Conservation (phyloP, 2,888 invertebrate species). For the Drosophila mimica region DNA sequence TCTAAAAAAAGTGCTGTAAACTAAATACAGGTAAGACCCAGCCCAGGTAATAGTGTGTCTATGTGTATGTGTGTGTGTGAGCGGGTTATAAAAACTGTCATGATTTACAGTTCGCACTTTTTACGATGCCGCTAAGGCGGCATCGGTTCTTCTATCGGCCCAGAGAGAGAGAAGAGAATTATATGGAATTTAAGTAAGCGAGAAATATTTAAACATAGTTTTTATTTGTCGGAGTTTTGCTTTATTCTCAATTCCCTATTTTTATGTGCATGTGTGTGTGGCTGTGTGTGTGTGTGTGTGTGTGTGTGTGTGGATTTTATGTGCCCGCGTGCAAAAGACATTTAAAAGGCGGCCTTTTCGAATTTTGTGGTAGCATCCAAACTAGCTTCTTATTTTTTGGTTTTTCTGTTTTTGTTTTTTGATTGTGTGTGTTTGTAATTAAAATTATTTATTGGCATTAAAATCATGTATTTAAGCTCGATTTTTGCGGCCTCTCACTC, state of each 20-base stretch:
- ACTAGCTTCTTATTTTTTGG: conserved; percentile 7
- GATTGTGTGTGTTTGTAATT: conserved; percentile 56
- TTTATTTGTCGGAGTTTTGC: conserved; percentile 47
- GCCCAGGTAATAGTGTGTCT: conserved; percentile 22
- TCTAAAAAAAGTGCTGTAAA: conserved; percentile 25
- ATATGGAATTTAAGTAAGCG: conserved; percentile 75
- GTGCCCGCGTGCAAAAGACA: conserved; percentile 27
- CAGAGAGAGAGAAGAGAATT: conserved; percentile 40
- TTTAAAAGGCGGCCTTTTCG: conserved; percentile 19
- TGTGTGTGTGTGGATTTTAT: conserved; percentile 35
- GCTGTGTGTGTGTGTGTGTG: background rate
- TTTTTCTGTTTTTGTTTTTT: background rate
- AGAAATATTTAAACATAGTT: conserved; percentile 74
- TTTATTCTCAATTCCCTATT: conserved; percentile 22
- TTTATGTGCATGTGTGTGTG: conserved; percentile 23
- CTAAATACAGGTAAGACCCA: conserved; percentile 38
- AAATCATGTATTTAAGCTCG: conserved; percentile 51
- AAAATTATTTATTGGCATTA: conserved; percentile 75
- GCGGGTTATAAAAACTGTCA: conserved; percentile 75
- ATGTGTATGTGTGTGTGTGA: conserved; percentile 20
- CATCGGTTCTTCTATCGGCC: conserved; percentile 54
- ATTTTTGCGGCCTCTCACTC: conserved; percentile 55
- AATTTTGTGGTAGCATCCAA: conserved; percentile 18
- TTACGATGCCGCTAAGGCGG: conserved; percentile 67
- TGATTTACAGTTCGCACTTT: conserved; percentile 80